A percentile compares a stretch with the other conserved stretches of the same genome.
Conservation (phyloP, 2,888 invertebrate genomes). For the Microplitis deprimator region DNA sequence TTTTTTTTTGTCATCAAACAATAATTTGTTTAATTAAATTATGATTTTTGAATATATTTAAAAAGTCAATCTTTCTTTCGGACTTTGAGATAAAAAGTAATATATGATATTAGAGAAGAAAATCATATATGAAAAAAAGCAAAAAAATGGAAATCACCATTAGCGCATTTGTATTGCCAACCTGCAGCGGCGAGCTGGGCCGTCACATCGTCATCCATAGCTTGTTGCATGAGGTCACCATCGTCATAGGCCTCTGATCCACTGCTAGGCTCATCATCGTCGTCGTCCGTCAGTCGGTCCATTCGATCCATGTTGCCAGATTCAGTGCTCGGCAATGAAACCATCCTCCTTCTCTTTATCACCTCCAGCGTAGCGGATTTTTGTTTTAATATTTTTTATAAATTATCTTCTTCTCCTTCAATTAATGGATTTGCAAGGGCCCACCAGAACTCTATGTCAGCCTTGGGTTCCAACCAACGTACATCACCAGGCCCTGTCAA, state of each 20-base stretch:
- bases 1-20: conserved; percentile 13
- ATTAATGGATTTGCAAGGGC: conserved; percentile 50
- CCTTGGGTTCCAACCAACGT: conserved; percentile 46
- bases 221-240: conserved; percentile 86
- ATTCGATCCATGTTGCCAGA: conserved; percentile 60
- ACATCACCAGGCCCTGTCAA: conserved; percentile 61
- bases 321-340: conserved; percentile 65
- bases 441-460: conserved; percentile 49
- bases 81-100: conserved; percentile 1
- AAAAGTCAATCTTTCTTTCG: not conserved
- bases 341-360: conserved; percentile 54
- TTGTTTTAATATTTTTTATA: conserved; percentile 4
- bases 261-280: conserved; percentile 86
- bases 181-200: conserved; percentile 97
- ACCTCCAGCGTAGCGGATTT: conserved; percentile 4
- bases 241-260: conserved; percentile 86
- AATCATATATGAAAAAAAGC: conserved; percentile 41
- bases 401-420: conserved; percentile 21
- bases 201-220: conserved; percentile 94
- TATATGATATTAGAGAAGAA: conserved; percentile 5
- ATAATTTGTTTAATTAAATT: not conserved
- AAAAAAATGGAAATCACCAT: conserved; percentile 72
- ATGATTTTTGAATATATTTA: not conserved
- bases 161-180: conserved; percentile 74
- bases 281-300: conserved; percentile 78